These are phyloP conservation scores for Cephalopterus ornatus DNA, from an alignment of 2,113 vertebrate genomes.

Conservation along the genomic window DNA sequence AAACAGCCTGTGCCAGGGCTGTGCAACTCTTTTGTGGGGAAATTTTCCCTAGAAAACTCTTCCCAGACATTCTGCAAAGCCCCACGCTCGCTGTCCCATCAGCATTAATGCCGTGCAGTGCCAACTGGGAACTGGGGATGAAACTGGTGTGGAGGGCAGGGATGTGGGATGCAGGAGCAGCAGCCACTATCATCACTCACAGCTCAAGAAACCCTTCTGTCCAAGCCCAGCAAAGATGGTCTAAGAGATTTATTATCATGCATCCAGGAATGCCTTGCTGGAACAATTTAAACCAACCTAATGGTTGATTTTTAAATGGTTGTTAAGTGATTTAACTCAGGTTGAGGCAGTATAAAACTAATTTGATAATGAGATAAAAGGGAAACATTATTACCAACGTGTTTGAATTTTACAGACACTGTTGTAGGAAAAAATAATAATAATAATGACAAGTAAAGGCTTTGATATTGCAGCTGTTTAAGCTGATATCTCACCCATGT, in stretches of 20 bases:
- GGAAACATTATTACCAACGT: background rate
- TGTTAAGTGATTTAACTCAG: background rate
- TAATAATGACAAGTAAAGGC: background rate
- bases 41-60: background rate
- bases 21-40: background rate
- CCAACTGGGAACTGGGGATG: background rate
- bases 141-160: background rate
- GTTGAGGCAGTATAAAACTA: background rate
- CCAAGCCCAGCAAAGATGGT: background rate
- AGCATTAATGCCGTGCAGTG: rapidly evolving
- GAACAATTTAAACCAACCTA: background rate
- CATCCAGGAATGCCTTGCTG: background rate
- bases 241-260: background rate
- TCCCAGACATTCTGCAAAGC: background rate
- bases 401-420: background rate
- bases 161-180: background rate
- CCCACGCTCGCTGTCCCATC: rapidly evolving
- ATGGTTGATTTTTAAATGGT: background rate
- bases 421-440: background rate
- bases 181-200: background rate
- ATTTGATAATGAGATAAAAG: background rate
- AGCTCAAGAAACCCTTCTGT: background rate
- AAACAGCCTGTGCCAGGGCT: background rate
- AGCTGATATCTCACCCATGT: background rate
- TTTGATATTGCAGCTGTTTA: background rate